Base-by-base conservation (phyloP, 2,797 vertebrate genomes). In the Oryzias sinensis region DNA sequence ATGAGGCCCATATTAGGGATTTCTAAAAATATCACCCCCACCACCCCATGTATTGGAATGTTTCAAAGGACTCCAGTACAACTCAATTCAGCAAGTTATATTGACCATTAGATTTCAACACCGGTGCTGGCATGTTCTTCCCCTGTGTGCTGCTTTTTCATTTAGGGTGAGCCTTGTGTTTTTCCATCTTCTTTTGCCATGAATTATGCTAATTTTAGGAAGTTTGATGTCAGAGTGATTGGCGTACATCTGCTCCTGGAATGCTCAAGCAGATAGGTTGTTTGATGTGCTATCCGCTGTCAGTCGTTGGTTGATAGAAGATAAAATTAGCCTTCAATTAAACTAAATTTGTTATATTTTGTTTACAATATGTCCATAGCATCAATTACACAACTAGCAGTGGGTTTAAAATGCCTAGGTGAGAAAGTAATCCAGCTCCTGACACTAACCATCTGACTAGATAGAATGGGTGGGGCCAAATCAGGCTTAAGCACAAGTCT, bases 1-100 rank as follows among this genome's bases (percentile, higher is more conserved):
- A 93, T 93, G 91, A 80, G 87, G 90, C 85, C 90, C 93, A 93
- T 93, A 93, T 93, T 93, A 93, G 91, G 90, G 84, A 87, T 92
- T 92, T 91, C 92, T 93, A 93, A 93, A 93, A 92, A 93, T 93
- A 93, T 83, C 88, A 77, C 74, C 90, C 90, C 89, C 89, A 91
- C 91, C 75, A 86, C 85, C 91, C 90, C 85, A 88, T 80, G 82
- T 91, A 91, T 90, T 85, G 91, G 91, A 93, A 93, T 93, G 91
- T 93, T 93, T 88, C 82, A 76, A 91, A 92, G 92, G 85, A 83
- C 88, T 88, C 85, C 82, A 89, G 88, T 91, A 92, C 86, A 84
- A 91, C 89, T 71, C 80, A 86, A 91, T 89, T 71, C 80, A 85
- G 86, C 82, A 70, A 89, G 85, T 84, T 78, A 87, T 88, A 82